Conservation (phyloP, 37 sponge, comb jelly and placozoan species). For the Hormiphora californensis region DNA sequence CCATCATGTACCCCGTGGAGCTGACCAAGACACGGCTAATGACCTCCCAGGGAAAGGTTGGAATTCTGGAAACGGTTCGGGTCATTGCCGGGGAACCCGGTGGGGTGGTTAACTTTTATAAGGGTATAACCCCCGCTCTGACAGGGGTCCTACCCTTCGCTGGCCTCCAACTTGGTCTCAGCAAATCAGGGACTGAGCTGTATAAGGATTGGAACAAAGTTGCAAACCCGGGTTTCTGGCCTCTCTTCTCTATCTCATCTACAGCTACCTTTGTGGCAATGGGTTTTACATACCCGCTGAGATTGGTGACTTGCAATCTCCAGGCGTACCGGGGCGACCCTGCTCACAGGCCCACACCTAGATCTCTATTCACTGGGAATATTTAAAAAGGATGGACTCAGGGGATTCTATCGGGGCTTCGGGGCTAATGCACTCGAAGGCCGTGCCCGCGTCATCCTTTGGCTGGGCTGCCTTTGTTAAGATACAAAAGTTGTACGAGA, state of each 20-base stretch:
- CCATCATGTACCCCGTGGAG: conserved; percentile 36
- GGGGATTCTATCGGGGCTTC: conserved; percentile 25
- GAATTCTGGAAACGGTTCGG: not conserved
- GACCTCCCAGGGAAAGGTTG: not conserved
- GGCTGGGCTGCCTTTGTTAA: conserved; percentile 36
- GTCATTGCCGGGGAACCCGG: not conserved
- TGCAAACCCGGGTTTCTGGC: conserved; percentile 31
- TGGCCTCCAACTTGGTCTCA: conserved; percentile 1
- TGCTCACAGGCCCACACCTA: not conserved
- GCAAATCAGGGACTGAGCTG: conserved; percentile 41
- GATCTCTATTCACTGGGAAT: not conserved
- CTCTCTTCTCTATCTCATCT: conserved; percentile 16
- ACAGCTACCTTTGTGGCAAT: conserved; percentile 12
- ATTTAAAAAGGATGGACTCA: not conserved
- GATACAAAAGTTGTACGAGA: conserved; percentile 31
- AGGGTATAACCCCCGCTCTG: conserved; percentile 3
- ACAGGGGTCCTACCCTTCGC: conserved; percentile 22
- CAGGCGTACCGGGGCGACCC: not conserved
- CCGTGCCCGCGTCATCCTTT: conserved; percentile 31
- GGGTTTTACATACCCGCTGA: conserved; percentile 4
- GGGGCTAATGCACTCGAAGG: conserved; percentile 32
- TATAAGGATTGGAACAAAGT: conserved; percentile 32
- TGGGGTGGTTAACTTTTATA: conserved; percentile 28
- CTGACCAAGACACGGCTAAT: not conserved
- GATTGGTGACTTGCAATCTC: not conserved